Evolutionary conservation across 2,797 vertebrate genomes (phyloP), one percentile per base, ranked within the genome.

Genomic region (Peromyscus eremicus): DNA sequence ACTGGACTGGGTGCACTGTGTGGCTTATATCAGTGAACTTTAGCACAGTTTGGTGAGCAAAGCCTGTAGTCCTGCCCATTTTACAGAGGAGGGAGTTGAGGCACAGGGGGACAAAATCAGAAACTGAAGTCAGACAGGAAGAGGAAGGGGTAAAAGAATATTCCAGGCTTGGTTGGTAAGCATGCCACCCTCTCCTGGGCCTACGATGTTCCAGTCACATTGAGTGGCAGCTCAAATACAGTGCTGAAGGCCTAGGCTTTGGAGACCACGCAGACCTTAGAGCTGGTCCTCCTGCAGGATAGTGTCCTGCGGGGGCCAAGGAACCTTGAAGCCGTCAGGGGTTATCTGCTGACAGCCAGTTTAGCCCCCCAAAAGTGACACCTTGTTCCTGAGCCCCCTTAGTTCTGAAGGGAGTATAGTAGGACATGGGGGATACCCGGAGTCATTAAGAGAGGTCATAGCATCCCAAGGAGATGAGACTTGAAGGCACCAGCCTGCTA

Each of bases 71-170:
- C 79, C 70, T 91, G 55, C 49, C 81, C 83, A 81, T 96, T 96
- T 83, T 81, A 93, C 32, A 89, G 89, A 96, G 11, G 55, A 84
- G 29, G 34, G 70, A 83, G 86, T 21, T 0, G 17, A 96, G 91
- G 23, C 60, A 52, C 16, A 60, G 55, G 37, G 23, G 25, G 13
- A n/a, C 25, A 34, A 92, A 81, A 43, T 80, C 75, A 40, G 34
- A 17, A 34, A 87, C 40, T 49, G 64, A 57, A 37, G 27, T 60
- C 82, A 84, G 34, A 62, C 40, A 80, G 86, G 49, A 84, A 64
- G 37, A 21, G 17, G 32, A 70, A 6, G 49, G 23, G 25, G 52
- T 43, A 75, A 96, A 70, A 79, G 19, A 10, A 27, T 10, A 87
- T 52, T 17, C 19, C 34, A 37, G 62, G 5, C 68, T 66, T 49